A percentile compares a stretch with the other conserved stretches of the same genome.
These are phyloP conservation scores for Lithophane leautieri DNA, from an alignment of 2,888 invertebrate genomes.

Conservation along the genomic window DNA sequence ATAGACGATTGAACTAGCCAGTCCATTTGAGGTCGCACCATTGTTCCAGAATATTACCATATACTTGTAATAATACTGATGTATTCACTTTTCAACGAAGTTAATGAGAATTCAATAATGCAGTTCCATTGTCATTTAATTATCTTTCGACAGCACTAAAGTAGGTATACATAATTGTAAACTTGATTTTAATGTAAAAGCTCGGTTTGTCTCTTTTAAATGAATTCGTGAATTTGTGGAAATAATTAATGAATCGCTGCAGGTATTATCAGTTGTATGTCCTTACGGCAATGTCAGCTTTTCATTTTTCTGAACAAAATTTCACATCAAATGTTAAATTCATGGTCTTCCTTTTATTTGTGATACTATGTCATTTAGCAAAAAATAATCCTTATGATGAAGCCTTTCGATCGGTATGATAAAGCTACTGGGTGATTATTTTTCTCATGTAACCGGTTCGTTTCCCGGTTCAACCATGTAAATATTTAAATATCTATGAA, in stretches of 20 bases:
- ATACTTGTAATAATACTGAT: conserved; percentile 9
- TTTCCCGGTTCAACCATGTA: too few species aligned
- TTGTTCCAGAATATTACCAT: conserved; percentile 26
- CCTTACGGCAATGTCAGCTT: too few species aligned
- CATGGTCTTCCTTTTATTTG: too few species aligned
- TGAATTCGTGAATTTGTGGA: neutral
- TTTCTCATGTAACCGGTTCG: too few species aligned
- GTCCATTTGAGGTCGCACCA: conserved; percentile 19
- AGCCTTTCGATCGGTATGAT: too few species aligned
- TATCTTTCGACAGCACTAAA: conserved; percentile 35
- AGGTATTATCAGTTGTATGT: too few species aligned
- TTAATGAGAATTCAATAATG: conserved; percentile 34
- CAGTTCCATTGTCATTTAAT: conserved; percentile 41
- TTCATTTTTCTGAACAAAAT: too few species aligned
- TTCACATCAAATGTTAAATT: too few species aligned
- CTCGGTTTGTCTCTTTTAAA: neutral
- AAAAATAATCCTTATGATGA: too few species aligned
- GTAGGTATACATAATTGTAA: neutral
- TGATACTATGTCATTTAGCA: too few species aligned
- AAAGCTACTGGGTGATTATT: too few species aligned
- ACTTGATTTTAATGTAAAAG: conserved; percentile 16
- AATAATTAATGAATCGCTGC: conserved; percentile 3
- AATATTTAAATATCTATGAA: too few species aligned
- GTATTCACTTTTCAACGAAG: conserved; percentile 28
- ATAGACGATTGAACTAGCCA: conserved; percentile 49